Base-by-base conservation (phyloP, 2,797 vertebrate genomes). In the Tiaroga cobitis region DNA sequence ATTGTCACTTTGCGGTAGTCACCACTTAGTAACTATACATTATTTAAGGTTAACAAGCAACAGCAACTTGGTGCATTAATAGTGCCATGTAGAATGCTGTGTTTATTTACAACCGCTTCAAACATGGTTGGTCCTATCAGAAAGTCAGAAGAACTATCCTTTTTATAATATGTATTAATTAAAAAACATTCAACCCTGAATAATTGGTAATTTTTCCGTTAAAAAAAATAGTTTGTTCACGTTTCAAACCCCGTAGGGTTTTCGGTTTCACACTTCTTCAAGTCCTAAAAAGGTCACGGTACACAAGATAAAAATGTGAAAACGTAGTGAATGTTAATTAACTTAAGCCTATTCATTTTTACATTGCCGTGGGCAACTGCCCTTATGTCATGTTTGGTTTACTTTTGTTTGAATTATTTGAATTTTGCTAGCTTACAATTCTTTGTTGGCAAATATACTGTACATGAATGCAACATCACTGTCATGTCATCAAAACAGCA, bases 261-360 rank as follows among this genome's bases (percentile, higher is more conserved):
- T 49, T 29, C 49, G 13, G 29, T 78, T 81, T 41, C 67, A 70
- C 41, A 80, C 49, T 69, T 84, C 34, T 41, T n/a, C 46, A 59
- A 69, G 74, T 70, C 16, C 63, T 19, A 32, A 49, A 83, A 67
- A 83, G 32, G 72, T 83, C 70, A 76, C 29, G 1, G 6, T 67
- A 51, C 26, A 49, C 61, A 68, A 61, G 10, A 70, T 70, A 19
- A 73, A 70, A 73, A 82, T 61, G 37, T 32, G 49, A 73, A 73
- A 81, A 83, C 5, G 15, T 9, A 63, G 18, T 34, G 54, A 63
- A 74, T 82, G 26, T 73, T 74, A 82, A 82, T 82, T 74, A 43
- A 82, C 39, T 46, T 46, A 46, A 80, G 46, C 19, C 63, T 67
- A 15, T n/a, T 59, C 18, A 18, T 32, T 73, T 70, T 61, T 46